Evolutionary conservation across 2,113 vertebrate genomes (phyloP).

Genomic region (Myiopsitta monachus): DNA sequence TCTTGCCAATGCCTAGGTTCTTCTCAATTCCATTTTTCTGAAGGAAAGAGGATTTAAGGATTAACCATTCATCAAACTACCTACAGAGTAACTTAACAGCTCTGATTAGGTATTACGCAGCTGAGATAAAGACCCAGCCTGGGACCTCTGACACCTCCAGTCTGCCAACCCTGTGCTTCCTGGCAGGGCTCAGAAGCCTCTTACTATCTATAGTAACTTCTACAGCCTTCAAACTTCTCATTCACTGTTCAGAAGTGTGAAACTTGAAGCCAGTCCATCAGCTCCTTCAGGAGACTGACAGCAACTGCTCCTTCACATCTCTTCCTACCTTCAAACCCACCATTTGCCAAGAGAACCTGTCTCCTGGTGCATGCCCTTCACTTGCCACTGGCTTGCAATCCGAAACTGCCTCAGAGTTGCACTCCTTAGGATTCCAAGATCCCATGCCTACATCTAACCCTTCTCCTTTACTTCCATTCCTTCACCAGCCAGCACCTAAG

Average conservation of each 20-base stretch:
- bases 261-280: neutral
- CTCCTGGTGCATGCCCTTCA: neutral
- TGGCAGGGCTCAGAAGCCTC: neutral
- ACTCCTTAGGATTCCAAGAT: neutral
- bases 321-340: neutral
- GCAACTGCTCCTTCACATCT: neutral
- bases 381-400: neutral
- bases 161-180: neutral
- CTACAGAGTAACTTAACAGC: neutral
- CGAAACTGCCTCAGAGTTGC: neutral
- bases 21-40: slow-evolving; percentile 97
- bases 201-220: neutral
- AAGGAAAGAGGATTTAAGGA: neutral
- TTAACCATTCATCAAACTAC: neutral
- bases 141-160: neutral
- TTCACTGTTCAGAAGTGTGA: neutral
- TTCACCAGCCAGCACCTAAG: neutral
- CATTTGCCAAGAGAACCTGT: neutral
- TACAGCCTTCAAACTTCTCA: neutral
- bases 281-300: neutral
- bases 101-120: neutral
- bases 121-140: neutral
- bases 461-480: neutral
- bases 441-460: neutral
- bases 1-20: slow-evolving; percentile 92